phyloP scores from a whole-genome alignment of 2,888 invertebrate genomes.

The Amblyjoppa fuscipennis region DNA sequence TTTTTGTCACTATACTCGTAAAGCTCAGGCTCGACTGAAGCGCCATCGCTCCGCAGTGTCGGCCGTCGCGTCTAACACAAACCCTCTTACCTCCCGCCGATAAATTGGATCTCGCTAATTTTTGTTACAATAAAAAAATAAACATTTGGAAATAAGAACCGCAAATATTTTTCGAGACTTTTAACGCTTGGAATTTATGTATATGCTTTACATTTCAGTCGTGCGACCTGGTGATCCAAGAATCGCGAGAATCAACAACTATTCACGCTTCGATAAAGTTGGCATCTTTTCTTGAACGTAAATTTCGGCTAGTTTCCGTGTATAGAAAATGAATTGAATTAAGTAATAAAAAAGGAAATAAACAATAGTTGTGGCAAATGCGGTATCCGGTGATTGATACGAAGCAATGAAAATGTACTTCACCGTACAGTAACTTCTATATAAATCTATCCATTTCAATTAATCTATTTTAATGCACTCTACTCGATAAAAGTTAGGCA shows the following conservation, averaged over 20 bases:
- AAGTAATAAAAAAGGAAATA: slow-evolving; percentile 34
- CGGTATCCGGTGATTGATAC: not conserved
- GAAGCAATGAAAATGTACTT: not conserved
- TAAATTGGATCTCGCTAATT: not conserved
- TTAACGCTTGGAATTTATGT: not conserved
- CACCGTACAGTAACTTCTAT: not conserved
- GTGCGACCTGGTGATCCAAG: slow-evolving; percentile 75
- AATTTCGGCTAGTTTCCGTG: slow-evolving; percentile 37
- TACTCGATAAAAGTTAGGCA: slow-evolving; percentile 11
- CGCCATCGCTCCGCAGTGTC: not conserved
- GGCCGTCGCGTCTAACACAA: not conserved
- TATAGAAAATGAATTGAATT: slow-evolving; percentile 43
- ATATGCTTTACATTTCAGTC: slow-evolving; percentile 70
- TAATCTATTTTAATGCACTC: not conserved
- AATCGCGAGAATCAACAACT: slow-evolving; percentile 59
- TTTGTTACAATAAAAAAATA: not conserved
- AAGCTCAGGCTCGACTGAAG: not conserved
- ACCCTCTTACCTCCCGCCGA: not conserved
- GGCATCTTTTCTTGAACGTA: slow-evolving; percentile 33
- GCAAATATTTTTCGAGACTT: not conserved
- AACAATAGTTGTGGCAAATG: not conserved
- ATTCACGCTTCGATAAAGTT: slow-evolving; percentile 21
- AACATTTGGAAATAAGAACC: not conserved
- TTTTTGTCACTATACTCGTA: not conserved
- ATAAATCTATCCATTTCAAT: not conserved